A percentile compares a stretch with the other conserved stretches of the same genome.
Conservation (phyloP, 2,888 invertebrate species). For the Cetonia aurata region DNA sequence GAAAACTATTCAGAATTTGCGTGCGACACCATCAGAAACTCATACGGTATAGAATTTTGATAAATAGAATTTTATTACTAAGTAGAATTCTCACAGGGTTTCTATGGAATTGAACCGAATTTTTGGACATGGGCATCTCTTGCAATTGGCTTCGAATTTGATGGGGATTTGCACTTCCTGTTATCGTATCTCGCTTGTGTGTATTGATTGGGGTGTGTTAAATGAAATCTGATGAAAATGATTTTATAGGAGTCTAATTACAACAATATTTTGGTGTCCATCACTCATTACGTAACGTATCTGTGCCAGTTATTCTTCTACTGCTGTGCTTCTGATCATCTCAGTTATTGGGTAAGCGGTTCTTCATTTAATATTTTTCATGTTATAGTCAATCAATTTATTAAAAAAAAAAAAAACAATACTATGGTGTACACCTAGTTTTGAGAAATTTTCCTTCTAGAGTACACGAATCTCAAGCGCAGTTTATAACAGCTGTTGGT, state of each 20-base stretch:
- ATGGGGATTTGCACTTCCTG: constrained; percentile 48
- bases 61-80: not conserved
- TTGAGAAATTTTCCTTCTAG: constrained; percentile 22
- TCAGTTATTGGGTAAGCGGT: constrained; percentile 47
- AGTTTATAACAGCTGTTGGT: constrained; percentile 43
- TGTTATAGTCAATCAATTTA: too few species aligned
- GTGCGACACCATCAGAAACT: constrained; percentile 50
- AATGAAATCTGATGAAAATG: not conserved
- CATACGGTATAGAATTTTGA: constrained; percentile 40
- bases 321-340: constrained; percentile 49
- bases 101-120: not conserved
- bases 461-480: constrained; percentile 35
- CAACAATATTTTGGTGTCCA: constrained; percentile 3
- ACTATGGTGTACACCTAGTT: too few species aligned
- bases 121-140: constrained; percentile 45
- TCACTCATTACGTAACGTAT: constrained; percentile 49
- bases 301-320: constrained; percentile 48
- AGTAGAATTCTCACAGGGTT: not conserved
- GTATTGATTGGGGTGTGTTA: not conserved
- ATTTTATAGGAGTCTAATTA: not conserved
- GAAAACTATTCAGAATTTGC: constrained; percentile 42
- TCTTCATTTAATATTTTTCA: too few species aligned
- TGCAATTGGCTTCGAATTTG: constrained; percentile 46
- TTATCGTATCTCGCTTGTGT: constrained; percentile 42
- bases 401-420: too few species aligned